These are phyloP conservation scores for Steatornis caripensis DNA, from an alignment of 2,113 vertebrate species.

Conservation along the genomic window DNA sequence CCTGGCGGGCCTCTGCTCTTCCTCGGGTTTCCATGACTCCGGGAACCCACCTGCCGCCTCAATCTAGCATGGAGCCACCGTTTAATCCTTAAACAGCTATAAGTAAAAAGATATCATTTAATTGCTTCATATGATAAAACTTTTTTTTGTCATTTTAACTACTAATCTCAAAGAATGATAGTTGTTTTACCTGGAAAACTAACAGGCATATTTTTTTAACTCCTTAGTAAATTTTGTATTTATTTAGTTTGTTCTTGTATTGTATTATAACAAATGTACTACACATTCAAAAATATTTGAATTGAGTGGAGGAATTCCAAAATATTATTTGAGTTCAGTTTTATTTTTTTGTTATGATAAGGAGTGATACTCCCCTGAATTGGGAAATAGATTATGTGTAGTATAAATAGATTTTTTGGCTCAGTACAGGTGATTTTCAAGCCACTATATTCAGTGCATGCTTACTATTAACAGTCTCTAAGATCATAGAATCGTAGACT, in stretches of 20 bases:
- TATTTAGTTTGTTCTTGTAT: not conserved
- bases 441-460: not conserved
- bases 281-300: rapidly evolving
- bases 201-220: not conserved
- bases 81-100: not conserved
- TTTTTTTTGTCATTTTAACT: not conserved
- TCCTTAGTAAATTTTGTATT: not conserved
- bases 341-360: not conserved
- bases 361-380: not conserved
- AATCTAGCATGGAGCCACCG: no score
- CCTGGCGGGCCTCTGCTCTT: no score
- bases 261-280: not conserved
- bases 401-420: not conserved
- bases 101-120: not conserved
- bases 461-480: not conserved
- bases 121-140: not conserved
- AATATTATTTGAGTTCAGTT: not conserved
- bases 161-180: not conserved
- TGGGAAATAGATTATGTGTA: not conserved
- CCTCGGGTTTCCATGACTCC: no score
- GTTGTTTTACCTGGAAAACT: not conserved
- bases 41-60: no score
- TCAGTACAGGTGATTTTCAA: not conserved
- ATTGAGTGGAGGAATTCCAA: not conserved
- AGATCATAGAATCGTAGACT: no score